Evolutionary conservation across 1,140 invertebrate species (phyloP), one percentile per base, ranked within the genome.

Genomic region (Dinothrombium tinctorium): DNA sequence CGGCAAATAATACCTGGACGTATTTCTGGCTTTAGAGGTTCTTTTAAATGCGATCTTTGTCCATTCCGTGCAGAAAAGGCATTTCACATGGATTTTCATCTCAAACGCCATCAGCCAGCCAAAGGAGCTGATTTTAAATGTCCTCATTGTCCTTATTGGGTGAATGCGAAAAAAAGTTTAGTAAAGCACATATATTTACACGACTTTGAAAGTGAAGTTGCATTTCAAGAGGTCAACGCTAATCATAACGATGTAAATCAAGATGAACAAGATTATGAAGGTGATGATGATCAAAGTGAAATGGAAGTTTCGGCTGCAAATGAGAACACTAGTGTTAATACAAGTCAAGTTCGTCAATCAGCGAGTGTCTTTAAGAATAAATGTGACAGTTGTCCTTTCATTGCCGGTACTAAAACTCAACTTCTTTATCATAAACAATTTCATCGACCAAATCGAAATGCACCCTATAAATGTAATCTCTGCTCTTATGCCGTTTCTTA

Each of bases 361-460:
- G 37, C 36, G 11, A 32, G 33, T 43, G 11, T 23, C 26, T 31
- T 47, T 31, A 33, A 71, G 69, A 50, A 74, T 53, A 67, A 66
- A 50, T 81, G 76, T 50, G 61, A 63, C 0, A 61, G 68, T 31
- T 81, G 77, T 56, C 76, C 77, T 0, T 80, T 77, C 54, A 72
- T 74, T 43, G 76, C 72, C 21, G 75, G 78, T 51, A 79, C 73
- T 52, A 77, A 78, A 55, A 75, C 74, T 31, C 77, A 83, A 53
- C 78, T 72, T 51, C 66, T 76, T 46, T 79, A 82, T 54, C 78
- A n/a, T n/a, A n/a, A n/a, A n/a, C n/a, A n/a, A n/a, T n/a, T n/a
- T n/a, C n/a, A n/a, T n/a, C n/a, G n/a, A n/a, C n/a, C n/a, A n/a
- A n/a, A n/a, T n/a, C n/a, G n/a, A n/a, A n/a, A n/a, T n/a, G n/a